Percentiles rank a stretch among this genome's conserved stretches.
Evolutionary conservation across 1,140 invertebrate species (phyloP).

Genomic region (Fopius arisanus): DNA sequence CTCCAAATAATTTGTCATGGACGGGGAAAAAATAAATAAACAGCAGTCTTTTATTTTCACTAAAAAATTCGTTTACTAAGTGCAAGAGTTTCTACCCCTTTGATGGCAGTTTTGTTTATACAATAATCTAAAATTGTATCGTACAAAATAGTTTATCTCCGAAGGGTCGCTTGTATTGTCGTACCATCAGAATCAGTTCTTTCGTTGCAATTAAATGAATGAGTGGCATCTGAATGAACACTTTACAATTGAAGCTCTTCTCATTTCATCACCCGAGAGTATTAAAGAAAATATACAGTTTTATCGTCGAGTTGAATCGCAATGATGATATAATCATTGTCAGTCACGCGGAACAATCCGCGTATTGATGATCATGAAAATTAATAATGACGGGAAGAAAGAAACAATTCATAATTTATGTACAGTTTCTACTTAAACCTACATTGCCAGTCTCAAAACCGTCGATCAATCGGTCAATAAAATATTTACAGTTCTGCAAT

Average conservation of each 20-base stretch:
- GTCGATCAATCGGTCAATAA: conserved; percentile 26
- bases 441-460: conserved; percentile 21
- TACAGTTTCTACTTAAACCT: conserved; percentile 50
- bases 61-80: conserved; percentile 61
- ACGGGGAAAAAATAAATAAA: neutral
- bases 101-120: conserved; percentile 49
- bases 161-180: conserved; percentile 8
- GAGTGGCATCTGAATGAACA: conserved; percentile 19
- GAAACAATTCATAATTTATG: conserved; percentile 41
- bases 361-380: conserved; percentile 33
- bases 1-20: no score
- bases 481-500: conserved; percentile 45
- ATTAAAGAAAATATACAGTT: conserved; percentile 18
- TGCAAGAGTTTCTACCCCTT: conserved; percentile 36
- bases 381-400: conserved; percentile 20
- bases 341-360: conserved; percentile 36
- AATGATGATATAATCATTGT: conserved; percentile 14
- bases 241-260: neutral
- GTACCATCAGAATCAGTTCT: conserved; percentile 53
- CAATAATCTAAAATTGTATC: conserved; percentile 47
- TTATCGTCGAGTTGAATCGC: conserved; percentile 1
- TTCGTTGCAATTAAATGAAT: conserved; percentile 38
- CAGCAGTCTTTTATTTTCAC: conserved; percentile 27
- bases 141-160: neutral
- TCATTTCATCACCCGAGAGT: neutral